Conservation (phyloP, 64 coral and sea anemone genomes). For the Dendrophyllia cribrosa region DNA sequence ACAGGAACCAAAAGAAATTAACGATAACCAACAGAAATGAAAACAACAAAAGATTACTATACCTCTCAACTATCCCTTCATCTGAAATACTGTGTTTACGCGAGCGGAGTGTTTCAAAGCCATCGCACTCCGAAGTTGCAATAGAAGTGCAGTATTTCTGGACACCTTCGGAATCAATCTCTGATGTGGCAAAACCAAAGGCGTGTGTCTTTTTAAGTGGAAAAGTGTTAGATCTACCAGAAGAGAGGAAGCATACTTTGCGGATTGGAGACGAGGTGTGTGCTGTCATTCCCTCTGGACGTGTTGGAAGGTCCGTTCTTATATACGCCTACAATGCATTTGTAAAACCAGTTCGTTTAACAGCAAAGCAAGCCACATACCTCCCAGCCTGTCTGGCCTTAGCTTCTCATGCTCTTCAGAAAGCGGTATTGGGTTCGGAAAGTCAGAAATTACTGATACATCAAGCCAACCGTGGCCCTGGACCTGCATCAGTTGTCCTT, state of each 20-base stretch:
- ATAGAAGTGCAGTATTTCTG: not conserved
- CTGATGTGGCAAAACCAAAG: constrained; percentile 14
- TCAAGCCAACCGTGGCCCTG: constrained; percentile 54
- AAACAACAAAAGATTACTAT: not conserved
- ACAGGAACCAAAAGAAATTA: too few relatives aligned
- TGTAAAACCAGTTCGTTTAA: constrained; percentile 21
- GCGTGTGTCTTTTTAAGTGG: constrained; percentile 1
- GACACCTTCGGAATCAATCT: not conserved
- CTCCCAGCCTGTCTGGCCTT: constrained; percentile 5
- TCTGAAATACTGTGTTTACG: not conserved
- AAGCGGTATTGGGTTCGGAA: not conserved
- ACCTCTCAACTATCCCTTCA: not conserved
- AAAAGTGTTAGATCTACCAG: not conserved
- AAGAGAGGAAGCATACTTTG: too few relatives aligned
- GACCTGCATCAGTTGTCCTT: constrained; percentile 54
- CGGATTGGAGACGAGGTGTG: too few relatives aligned
- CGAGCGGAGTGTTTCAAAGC: not conserved
- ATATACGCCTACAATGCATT: not conserved
- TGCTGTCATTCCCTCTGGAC: too few relatives aligned
- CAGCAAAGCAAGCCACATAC: constrained; percentile 13
- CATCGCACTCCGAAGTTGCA: not conserved
- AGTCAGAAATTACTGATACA: constrained; percentile 51
- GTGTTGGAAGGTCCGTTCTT: too few relatives aligned
- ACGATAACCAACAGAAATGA: not conserved
- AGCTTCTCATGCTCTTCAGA: constrained; percentile 36